Base-by-base conservation (phyloP, 2,888 invertebrate genomes). In the Brenthis hecate region DNA sequence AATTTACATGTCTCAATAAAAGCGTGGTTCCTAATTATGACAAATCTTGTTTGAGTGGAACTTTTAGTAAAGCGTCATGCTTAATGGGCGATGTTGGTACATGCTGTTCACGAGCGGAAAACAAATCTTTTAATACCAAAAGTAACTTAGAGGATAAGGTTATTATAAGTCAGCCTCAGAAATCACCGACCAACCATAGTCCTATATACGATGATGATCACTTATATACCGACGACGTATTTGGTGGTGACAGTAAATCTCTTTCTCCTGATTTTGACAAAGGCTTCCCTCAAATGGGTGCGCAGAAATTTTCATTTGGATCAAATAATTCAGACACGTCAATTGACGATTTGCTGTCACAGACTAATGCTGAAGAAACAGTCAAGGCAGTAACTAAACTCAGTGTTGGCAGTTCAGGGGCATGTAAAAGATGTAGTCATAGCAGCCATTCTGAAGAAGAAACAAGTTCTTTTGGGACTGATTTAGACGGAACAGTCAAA, bases 401-500 rank as follows among this genome's bases (percentile, higher is more conserved):
- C 19, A 91, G 91, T 76, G 92, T 94, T 66, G 91, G 90, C 36
- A 91, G 91, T 67, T 77, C 93, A 14, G 91, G 93, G 6, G 93
- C 94, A 51, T 94, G 94, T 75, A 94, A 94, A 75, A 91, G 94
- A 74, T 95, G 94, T 76, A 94, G 94, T 75, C 95, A 95, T 76
- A 95, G 95, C 77, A 96, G 96, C 73, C 96, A 96, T 81, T 96
- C 96, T 0, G 96, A 96, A 81, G 95, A 95, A 78, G 96, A 96
- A 82, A 96, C 96, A 0, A 96, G 96, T 81, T 96, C 96, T 1
- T 94, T 96, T 78, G 96, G 96, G 0, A 96, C 96, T 0, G 96
- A 96, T 79, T 91, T 96, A 50, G 97, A 97, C 80, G 97, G 96
- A 19, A 97, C 97, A 0, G 97, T 97, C 0, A 95, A 96, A 83